Percentiles rank a stretch among this genome's conserved stretches.
Evolutionary conservation across 2,888 invertebrate genomes (phyloP).

Genomic region (Lithophane leautieri): DNA sequence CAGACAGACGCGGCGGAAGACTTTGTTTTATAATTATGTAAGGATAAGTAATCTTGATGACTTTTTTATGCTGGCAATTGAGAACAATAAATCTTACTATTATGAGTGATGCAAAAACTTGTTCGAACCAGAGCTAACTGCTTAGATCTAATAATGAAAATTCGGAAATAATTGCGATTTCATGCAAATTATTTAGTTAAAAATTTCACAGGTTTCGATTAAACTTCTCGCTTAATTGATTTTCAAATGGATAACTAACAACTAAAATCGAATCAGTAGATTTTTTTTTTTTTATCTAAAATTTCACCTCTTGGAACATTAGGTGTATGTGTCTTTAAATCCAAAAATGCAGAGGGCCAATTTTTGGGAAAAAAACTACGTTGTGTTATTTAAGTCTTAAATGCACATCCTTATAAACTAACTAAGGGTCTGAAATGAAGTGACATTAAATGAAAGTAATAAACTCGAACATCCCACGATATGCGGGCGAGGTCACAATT

Average conservation of each 20-base stretch:
- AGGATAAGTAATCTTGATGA: no score
- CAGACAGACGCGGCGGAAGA: no score
- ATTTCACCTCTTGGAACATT: no score
- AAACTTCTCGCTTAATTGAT: neutral
- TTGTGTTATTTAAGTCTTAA: neutral
- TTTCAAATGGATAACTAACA: neutral
- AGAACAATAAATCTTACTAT: neutral
- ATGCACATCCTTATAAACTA: neutral
- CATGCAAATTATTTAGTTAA: conserved; percentile 17
- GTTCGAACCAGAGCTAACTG: neutral
- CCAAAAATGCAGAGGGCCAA: neutral
- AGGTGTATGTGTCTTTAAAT: no score
- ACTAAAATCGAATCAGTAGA: neutral
- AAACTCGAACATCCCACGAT: conserved; percentile 65
- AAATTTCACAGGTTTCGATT: conserved; percentile 5
- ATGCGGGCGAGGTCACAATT: conserved; percentile 72
- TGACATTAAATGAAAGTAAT: conserved; percentile 46
- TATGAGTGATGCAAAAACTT: neutral
- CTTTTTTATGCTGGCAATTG: neutral
- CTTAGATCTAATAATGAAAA: conserved; percentile 12
- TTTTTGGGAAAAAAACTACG: neutral
- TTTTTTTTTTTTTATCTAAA: no score
- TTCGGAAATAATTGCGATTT: conserved; percentile 26
- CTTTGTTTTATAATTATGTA: no score
- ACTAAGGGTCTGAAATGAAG: neutral